phyloP scores from a whole-genome alignment of 2,888 invertebrate genomes.

The Acrobasis consociella region DNA sequence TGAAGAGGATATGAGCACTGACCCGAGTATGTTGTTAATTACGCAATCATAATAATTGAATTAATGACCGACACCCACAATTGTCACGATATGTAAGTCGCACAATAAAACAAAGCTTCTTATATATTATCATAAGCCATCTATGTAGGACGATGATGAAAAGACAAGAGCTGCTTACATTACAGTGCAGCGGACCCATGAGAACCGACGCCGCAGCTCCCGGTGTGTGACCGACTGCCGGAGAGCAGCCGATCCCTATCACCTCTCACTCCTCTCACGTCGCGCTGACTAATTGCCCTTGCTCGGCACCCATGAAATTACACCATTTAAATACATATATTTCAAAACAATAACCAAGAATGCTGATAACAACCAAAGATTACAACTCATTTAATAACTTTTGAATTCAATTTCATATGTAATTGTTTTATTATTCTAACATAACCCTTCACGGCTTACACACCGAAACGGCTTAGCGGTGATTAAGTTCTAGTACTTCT shows the following conservation, averaged over 20 bases:
- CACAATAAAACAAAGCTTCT: not conserved
- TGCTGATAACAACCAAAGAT: conserved; percentile 40
- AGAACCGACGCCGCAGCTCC: conserved; percentile 27
- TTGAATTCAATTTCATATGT: conserved; percentile 20
- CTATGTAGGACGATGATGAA: conserved; percentile 5
- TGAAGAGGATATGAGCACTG: too few relatives aligned
- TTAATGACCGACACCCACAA: not conserved
- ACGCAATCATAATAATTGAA: too few relatives aligned
- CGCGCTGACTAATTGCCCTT: conserved; percentile 66
- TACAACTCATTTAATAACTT: conserved; percentile 29
- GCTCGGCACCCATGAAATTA: conserved; percentile 71
- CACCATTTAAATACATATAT: conserved; percentile 62
- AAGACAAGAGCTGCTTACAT: not conserved
- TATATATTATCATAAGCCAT: conserved; percentile 4
- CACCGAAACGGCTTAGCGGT: conserved; percentile 20
- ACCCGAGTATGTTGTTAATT: too few relatives aligned
- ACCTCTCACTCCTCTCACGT: conserved; percentile 65
- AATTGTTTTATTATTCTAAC: conserved; percentile 18
- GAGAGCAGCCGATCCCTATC: conserved; percentile 48
- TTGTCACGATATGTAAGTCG: not conserved
- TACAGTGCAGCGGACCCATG: conserved; percentile 25
- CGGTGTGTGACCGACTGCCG: conserved; percentile 45
- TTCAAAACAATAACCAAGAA: conserved; percentile 58
- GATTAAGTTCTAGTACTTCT: conserved; percentile 21
- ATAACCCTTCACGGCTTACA: conserved; percentile 26